phyloP scores from a whole-genome alignment of 2,797 vertebrate genomes.

The Distichodus sexfasciatus region DNA sequence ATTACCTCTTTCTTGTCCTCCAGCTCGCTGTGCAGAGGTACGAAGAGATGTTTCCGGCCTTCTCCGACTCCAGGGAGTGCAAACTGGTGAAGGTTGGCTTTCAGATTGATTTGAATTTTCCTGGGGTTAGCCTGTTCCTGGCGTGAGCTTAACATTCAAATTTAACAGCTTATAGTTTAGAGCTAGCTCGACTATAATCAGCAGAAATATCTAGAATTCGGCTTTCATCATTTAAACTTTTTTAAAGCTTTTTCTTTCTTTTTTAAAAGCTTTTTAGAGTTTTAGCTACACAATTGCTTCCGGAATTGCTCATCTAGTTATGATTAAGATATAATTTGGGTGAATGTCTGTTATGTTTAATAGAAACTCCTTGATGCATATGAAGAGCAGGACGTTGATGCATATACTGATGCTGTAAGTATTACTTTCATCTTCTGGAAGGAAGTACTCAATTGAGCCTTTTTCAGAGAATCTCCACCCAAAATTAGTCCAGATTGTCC shows the following conservation, averaged over 20 bases:
- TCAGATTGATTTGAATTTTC: neutral
- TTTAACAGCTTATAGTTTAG: no score
- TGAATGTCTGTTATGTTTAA: neutral
- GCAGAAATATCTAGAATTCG: no score
- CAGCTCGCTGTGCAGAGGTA: conserved; percentile 79
- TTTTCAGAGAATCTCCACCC: no score
- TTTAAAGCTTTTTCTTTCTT: neutral
- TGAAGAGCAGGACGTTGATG: conserved; percentile 77
- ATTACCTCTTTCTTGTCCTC: conserved; percentile 5
- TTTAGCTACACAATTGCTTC: neutral
- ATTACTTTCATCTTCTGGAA: neutral
- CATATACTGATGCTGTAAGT: conserved; percentile 75
- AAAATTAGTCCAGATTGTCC: neutral
- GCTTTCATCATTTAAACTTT: no score
- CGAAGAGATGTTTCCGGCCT: conserved; percentile 79
- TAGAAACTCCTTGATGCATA: conserved; percentile 78
- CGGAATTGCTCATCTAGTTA: no score
- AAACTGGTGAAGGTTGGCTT: conserved; percentile 73
- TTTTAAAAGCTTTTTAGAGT: neutral
- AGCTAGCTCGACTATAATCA: no score
- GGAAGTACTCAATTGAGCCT: no score
- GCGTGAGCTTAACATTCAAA: no score
- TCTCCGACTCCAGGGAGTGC: conserved; percentile 78
- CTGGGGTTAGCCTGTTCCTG: neutral
- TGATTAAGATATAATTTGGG: no score